phyloP scores from a whole-genome alignment of 1,140 invertebrate species.

The Tetramorium parvispinum region DNA sequence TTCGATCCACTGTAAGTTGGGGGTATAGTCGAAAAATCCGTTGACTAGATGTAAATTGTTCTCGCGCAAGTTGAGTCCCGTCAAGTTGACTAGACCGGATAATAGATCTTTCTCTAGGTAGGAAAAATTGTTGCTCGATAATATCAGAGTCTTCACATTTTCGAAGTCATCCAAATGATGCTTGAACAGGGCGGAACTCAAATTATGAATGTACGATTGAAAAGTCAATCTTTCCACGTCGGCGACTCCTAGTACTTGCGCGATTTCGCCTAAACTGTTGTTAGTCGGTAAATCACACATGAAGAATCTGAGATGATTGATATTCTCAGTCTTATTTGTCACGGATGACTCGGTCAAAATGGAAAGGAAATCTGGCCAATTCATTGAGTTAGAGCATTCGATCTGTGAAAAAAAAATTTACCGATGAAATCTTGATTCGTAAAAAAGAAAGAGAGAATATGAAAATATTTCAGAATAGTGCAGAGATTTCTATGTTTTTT shows the following conservation, averaged over 20 bases:
- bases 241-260: conserved; percentile 79
- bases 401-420: conserved; percentile 31
- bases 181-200: conserved; percentile 84
- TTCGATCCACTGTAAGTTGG: conserved; percentile 87
- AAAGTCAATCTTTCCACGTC: conserved; percentile 84
- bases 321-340: background rate
- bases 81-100: conserved; percentile 86
- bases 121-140: conserved; percentile 85
- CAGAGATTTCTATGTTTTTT: background rate
- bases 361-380: conserved; percentile 73
- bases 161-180: conserved; percentile 86
- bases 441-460: background rate
- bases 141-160: conserved; percentile 83
- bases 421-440: background rate
- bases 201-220: conserved; percentile 83
- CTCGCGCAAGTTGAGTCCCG: conserved; percentile 87
- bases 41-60: conserved; percentile 85
- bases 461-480: background rate
- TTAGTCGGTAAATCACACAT: conserved; percentile 76
- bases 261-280: conserved; percentile 72
- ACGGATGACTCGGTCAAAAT: conserved; percentile 15
- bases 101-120: conserved; percentile 88
- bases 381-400: conserved; percentile 58
- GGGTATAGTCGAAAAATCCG: conserved; percentile 78
- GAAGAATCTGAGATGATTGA: conserved; percentile 55